phyloP scores from a whole-genome alignment of 92 coral and sea anemone genomes.

The Zoanthus sociatus region DNA sequence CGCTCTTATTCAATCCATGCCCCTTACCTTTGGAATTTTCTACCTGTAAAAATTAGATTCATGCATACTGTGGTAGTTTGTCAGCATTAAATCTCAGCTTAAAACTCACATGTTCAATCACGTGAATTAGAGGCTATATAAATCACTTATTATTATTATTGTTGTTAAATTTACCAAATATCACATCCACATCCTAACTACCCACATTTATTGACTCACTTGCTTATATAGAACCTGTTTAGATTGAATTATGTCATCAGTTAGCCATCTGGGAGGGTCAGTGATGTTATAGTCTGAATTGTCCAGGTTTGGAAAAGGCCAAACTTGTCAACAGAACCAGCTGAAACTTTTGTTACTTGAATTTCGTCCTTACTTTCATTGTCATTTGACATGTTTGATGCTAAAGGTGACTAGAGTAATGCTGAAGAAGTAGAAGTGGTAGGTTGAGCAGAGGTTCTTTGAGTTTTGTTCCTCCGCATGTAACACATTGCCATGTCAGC shows the following conservation, averaged over 20 bases:
- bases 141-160: too few species aligned
- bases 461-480: background rate
- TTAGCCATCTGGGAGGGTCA: slow-evolving; percentile 53
- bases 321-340: slow-evolving; percentile 11
- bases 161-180: too few species aligned
- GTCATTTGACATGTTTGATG: background rate
- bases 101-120: too few species aligned
- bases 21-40: too few species aligned
- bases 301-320: slow-evolving; percentile 21
- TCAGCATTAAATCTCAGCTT: too few species aligned
- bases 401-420: background rate
- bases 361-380: background rate
- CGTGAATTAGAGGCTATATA: too few species aligned
- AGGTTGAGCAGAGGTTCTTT: background rate
- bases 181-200: too few species aligned
- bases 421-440: slow-evolving; percentile 7
- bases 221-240: slow-evolving; percentile 35
- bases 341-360: slow-evolving; percentile 6
- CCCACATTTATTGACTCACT: too few species aligned
- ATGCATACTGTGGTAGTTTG: too few species aligned
- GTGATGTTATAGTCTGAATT: slow-evolving; percentile 33
- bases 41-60: too few species aligned
- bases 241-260: slow-evolving; percentile 47
- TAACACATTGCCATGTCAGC: background rate
- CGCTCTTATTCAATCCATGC: too few species aligned